Evolutionary conservation across 2,797 vertebrate species (phyloP).

Genomic region (Pseudomugil gertrudae): DNA sequence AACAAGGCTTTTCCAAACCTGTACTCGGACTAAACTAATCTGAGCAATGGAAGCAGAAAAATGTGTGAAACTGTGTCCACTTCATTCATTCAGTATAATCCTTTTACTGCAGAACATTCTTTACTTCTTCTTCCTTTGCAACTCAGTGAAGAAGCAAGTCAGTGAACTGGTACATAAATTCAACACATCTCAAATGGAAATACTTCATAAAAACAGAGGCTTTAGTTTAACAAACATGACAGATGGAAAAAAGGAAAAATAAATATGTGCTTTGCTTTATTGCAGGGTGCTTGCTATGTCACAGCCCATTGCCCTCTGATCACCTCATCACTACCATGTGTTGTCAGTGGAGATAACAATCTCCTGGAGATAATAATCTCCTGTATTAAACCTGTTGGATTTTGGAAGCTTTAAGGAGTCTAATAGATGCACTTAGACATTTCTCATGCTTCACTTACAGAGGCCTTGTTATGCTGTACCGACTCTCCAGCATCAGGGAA

Average conservation of each 20-base stretch:
- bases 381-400: not conserved
- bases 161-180: not conserved
- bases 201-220: no score
- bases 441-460: slow-evolving; percentile 82
- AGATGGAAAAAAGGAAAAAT: not conserved
- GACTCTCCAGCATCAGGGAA: slow-evolving; percentile 9
- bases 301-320: not conserved
- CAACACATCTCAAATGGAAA: not conserved
- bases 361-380: no score
- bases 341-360: not conserved
- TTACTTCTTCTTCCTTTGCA: not conserved
- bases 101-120: not conserved
- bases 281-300: not conserved
- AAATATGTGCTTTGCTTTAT: not conserved
- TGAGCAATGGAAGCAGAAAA: no score
- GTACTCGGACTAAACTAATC: slow-evolving; percentile 10
- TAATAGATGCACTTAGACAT: slow-evolving; percentile 83
- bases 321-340: not conserved
- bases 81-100: no score
- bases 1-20: not conserved
- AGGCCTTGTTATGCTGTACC: slow-evolving; percentile 2
- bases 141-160: not conserved
- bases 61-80: no score
- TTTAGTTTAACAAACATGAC: not conserved
- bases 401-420: slow-evolving; percentile 71